Conservation (phyloP, 2,797 vertebrate species). For the Chromobotia macracanthus region DNA sequence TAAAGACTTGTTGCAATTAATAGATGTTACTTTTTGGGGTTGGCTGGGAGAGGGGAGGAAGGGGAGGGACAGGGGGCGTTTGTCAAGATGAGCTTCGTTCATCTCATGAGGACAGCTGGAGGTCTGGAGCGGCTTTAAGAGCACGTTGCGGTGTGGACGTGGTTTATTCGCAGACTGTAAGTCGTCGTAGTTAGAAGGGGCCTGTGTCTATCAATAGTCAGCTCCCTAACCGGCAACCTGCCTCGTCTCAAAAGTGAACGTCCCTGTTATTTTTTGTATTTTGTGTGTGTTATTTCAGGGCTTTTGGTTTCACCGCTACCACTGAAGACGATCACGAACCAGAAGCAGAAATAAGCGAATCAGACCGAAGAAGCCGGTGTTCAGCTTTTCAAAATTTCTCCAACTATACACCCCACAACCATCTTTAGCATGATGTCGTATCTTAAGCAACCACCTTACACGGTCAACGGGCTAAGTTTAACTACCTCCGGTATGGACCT, state of each 20-base stretch:
- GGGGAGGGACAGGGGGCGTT: conserved; percentile 63
- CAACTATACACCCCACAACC: conserved; percentile 81
- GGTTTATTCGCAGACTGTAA: conserved; percentile 74
- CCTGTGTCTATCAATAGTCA: conserved; percentile 29
- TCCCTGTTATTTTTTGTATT: conserved; percentile 55
- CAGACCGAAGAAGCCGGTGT: conserved; percentile 65
- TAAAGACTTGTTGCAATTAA: conserved; percentile 79
- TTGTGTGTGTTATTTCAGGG: conserved; percentile 67
- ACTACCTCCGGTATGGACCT: conserved; percentile 98
- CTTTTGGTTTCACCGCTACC: conserved; percentile 45
- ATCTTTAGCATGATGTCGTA: conserved; percentile 99
- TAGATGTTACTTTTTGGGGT: conserved; percentile 69
- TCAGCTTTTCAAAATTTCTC: conserved; percentile 80
- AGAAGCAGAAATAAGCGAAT: conserved; percentile 35
- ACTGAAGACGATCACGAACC: conserved; percentile 55
- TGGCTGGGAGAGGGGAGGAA: conserved; percentile 52
- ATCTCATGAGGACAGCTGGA: conserved; percentile 76
- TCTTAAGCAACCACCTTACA: conserved; percentile 99
- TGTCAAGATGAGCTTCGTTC: conserved; percentile 72
- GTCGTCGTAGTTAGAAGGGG: conserved; percentile 60
- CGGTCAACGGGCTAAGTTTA: conserved; percentile 97
- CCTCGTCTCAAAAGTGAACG: conserved; percentile 60
- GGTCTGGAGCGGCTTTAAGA: conserved; percentile 75
- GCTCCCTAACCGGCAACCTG: conserved; percentile 31
- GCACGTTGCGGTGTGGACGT: conserved; percentile 64